Percentiles rank a stretch among this genome's conserved stretches.
Conservation (phyloP, 2,113 vertebrate species). For the Paracanthobrama guichenoti region DNA sequence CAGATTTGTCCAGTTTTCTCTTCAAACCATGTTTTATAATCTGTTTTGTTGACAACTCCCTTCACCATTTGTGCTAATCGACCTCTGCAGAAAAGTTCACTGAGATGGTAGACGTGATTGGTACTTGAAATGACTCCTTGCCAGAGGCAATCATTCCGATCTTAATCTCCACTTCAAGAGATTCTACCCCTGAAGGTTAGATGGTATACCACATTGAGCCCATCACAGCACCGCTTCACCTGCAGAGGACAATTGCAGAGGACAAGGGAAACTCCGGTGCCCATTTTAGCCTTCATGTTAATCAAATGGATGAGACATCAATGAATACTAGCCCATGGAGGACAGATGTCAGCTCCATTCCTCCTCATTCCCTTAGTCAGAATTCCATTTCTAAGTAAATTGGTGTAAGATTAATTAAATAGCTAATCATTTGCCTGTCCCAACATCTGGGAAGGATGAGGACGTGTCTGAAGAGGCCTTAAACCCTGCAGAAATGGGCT, state of each 20-base stretch:
- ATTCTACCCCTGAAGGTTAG: slow-evolving; percentile 33
- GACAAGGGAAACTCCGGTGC: background rate
- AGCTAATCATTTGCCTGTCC: background rate
- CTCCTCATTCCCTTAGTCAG: background rate
- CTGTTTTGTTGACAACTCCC: background rate
- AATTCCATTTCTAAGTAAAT: slow-evolving; percentile 43
- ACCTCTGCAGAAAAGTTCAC: slow-evolving; percentile 34
- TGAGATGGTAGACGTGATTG: slow-evolving; percentile 23
- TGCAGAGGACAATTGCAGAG: slow-evolving; percentile 12
- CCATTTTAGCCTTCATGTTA: slow-evolving; percentile 2
- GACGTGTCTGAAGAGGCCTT: background rate
- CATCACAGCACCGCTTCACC: background rate
- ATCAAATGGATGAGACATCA: slow-evolving; percentile 23
- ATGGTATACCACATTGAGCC: background rate
- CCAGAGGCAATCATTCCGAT: slow-evolving; percentile 28
- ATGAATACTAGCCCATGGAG: background rate
- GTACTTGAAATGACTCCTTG: slow-evolving; percentile 15
- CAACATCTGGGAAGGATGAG: background rate
- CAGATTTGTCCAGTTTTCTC: background rate
- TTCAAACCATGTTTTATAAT: background rate
- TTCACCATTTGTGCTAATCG: slow-evolving; percentile 1
- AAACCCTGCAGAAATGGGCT: background rate
- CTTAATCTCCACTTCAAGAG: slow-evolving; percentile 31
- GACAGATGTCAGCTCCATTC: slow-evolving; percentile 23
- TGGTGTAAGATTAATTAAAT: slow-evolving; percentile 39